Percentiles rank a stretch among this genome's conserved stretches.
These are phyloP conservation scores for Urocolius indicus DNA, from an alignment of 2,113 vertebrate species.

Conservation along the genomic window DNA sequence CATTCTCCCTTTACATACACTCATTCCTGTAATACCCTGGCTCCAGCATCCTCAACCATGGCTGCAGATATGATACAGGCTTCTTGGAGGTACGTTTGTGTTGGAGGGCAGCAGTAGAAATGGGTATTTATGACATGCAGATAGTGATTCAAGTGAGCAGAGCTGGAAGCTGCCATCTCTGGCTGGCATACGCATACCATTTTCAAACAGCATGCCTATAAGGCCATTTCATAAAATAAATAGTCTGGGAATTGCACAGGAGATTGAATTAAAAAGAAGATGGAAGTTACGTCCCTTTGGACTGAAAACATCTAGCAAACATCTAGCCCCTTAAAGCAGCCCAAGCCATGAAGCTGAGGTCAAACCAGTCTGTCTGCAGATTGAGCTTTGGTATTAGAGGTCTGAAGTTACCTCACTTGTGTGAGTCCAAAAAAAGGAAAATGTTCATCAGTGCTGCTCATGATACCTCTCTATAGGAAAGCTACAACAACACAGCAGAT, in stretches of 20 bases:
- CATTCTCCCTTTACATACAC: neutral
- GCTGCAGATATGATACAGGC: neutral
- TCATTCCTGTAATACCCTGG: neutral
- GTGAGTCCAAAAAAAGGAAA: neutral
- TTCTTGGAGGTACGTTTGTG: neutral
- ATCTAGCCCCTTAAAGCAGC: neutral
- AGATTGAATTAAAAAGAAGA: neutral
- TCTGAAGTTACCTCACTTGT: neutral
- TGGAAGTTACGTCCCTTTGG: neutral
- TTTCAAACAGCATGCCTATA: neutral
- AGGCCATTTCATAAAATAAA: neutral
- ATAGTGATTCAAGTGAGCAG: neutral
- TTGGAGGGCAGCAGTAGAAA: neutral
- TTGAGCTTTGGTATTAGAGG: neutral
- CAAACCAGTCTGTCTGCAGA: neutral
- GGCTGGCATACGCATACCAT: fast-evolving
- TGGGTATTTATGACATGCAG: fast-evolving
- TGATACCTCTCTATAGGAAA: neutral
- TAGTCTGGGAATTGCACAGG: neutral
- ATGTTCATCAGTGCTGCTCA: neutral
- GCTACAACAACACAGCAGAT: neutral
- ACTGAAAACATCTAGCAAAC: neutral
- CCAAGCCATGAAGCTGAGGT: neutral
- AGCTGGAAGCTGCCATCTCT: neutral
- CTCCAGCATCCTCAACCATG: neutral